Evolutionary conservation across 2,797 vertebrate genomes (phyloP), one percentile per base, ranked within the genome.

Genomic region (Spheniscus humboldti): DNA sequence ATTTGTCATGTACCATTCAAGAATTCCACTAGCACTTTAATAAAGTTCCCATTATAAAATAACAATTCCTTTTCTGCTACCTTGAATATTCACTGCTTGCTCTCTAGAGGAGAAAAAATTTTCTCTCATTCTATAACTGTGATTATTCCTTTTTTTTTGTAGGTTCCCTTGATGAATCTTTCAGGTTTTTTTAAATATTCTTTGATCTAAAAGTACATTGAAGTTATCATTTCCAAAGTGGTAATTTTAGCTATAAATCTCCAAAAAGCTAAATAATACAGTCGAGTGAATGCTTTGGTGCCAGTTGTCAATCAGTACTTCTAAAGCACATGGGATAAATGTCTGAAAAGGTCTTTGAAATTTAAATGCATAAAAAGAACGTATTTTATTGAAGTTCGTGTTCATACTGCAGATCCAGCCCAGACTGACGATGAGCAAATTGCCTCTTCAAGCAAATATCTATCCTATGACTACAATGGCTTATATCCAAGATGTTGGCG

Each of bases 371-470:
- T 95, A 24, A 63, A 33, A 85, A 79, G 37, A 87, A 88, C 85
- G 48, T 74, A 68, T 31, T 63, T 94, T 83, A 94, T 39, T 81
- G 55, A 96, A 84, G 28, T 89, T 68, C 39, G 2, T 90, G 69
- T 97, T 97, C 75, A 9, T 75, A 95, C 81, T 96, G 48, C 91
- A 99, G 99, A 99, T 99, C 97, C 99, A 99, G 88, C 98, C 99
- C 72, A 98, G 99, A 85, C 92, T 97, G 92, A 98, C 98, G 0
- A 97, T 99, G 97, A 96, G 62, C 57, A 99, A 99, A 97, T 97
- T 99, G 83, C 99, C 99, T 63, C 96, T 99, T 95, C 99, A 99
- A 98, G 99, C 99, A 9, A 99, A 99, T 97, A 98, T 99, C 55
- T 99, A 99, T 96, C 99, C 99, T 2, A 99, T 99, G 99, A 98